Base-by-base conservation (phyloP, 2,797 vertebrate species). In the Buceros bicornis region DNA sequence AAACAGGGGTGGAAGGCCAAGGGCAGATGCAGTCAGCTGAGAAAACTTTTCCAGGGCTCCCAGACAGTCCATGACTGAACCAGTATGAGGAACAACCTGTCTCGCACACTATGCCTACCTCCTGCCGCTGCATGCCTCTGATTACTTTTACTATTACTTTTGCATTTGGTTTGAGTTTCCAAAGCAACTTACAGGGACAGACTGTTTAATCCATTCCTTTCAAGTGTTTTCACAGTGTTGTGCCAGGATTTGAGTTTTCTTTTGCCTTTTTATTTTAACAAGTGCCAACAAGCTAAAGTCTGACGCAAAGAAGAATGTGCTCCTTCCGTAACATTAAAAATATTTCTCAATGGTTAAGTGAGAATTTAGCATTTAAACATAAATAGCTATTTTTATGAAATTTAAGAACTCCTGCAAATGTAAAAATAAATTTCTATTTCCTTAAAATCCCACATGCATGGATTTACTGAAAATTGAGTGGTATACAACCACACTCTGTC, bases 71-170 rank as follows among this genome's bases (percentile, higher is more conserved):
- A 14, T 16, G 14, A 20, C 50, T 11, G 4, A 48, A 12, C 7
- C 61, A 43, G 24, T 17, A 43, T 14, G 4, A 16, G 11, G 6
- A 72, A 11, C 19, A 29, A 10, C 10, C 11, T 43, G 5, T 22
- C 26, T 13, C 11, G 3, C 7, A 2, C 0, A 2, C 16, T 40
- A 0, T 8, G 7, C 9, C 26, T 11, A 3, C 15, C 53, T 13
- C 8, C 11, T 4, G 1, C 51, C 69, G 13, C 72, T 66, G 11
- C 2, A 1, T 7, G 8, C 7, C 19, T 19, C 21, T 17, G 5
- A 1, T n/a, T 33, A 8, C 17, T 54, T 48, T 6, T 25, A 22
- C 7, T 19, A 40, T 7, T 5, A 33, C 33, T 33, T 31, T 42
- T 7, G 6, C 11, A 50, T 26, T 50, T 47, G 14, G 4, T 20